These are phyloP conservation scores for Tringa solitaria DNA, from an alignment of 2,113 vertebrate genomes.

Conservation along the genomic window DNA sequence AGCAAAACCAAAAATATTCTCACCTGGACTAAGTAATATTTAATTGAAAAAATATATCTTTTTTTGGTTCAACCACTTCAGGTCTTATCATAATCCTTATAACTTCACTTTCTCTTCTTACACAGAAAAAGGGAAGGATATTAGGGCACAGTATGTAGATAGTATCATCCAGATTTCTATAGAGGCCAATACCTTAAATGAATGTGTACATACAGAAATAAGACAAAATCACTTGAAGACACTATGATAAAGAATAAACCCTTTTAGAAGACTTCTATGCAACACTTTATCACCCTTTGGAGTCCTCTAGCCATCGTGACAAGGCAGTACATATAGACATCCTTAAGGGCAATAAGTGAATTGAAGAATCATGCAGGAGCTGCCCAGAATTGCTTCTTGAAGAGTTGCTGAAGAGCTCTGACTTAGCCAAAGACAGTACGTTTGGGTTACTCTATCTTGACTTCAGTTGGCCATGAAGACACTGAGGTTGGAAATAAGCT, in stretches of 20 bases:
- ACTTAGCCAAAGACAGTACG: not conserved
- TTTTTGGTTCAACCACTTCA: not conserved
- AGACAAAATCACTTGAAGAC: not conserved
- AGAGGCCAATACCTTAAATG: not conserved
- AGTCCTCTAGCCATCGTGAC: not conserved
- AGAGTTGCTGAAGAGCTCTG: not conserved
- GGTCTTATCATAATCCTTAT: not conserved
- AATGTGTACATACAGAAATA: not conserved
- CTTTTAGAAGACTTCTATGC: not conserved
- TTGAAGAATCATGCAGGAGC: not conserved
- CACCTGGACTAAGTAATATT: not conserved
- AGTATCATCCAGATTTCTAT: not conserved
- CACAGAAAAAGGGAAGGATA: not conserved
- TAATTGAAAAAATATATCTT: not conserved
- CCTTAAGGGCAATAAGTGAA: not conserved
- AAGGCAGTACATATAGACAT: not conserved
- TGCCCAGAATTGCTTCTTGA: not conserved
- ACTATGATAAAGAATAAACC: not conserved
- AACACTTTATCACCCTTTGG: not conserved
- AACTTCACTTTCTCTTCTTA: not conserved
- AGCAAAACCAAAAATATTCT: not conserved
- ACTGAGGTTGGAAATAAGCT: not conserved
- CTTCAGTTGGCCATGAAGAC: not conserved
- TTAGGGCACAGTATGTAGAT: not conserved
- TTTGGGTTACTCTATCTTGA: not conserved